phyloP scores from a whole-genome alignment of 1,140 invertebrate genomes.

The Trinorchestia longiramus region DNA sequence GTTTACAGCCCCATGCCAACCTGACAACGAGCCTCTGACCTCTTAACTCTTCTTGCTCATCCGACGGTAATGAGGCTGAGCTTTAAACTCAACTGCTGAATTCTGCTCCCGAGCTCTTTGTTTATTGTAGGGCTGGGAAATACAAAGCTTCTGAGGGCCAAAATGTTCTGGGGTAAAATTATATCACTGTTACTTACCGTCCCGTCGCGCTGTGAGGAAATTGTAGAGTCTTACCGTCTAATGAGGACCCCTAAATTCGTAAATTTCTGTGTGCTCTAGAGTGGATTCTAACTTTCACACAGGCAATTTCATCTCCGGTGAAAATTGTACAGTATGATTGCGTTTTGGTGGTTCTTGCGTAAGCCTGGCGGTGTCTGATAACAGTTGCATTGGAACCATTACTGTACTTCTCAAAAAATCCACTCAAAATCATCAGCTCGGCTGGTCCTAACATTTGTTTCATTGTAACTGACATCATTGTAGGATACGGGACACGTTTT shows the following conservation, averaged over 20 bases:
- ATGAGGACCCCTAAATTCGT: background rate
- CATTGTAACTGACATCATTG: background rate
- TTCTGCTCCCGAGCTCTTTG: background rate
- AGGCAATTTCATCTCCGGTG: no score
- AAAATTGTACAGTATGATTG: background rate
- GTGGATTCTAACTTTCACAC: background rate
- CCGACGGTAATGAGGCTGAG: background rate
- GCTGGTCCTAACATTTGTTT: background rate
- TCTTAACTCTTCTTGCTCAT: background rate
- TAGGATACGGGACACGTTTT: background rate
- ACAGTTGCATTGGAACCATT: background rate
- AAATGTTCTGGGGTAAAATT: background rate
- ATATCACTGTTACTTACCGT: background rate
- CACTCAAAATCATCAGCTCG: background rate
- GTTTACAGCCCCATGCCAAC: background rate
- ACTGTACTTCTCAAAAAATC: background rate
- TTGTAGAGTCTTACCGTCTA: background rate
- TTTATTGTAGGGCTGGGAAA: background rate
- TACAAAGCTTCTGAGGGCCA: background rate
- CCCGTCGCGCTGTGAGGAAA: background rate
- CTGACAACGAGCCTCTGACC: background rate
- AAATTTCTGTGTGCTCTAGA: background rate
- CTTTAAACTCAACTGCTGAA: conserved; percentile 1
- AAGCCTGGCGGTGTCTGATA: background rate
- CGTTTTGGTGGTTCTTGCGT: background rate